Conservation (phyloP, 2,113 vertebrate species). For the Microcebus jonahi region DNA sequence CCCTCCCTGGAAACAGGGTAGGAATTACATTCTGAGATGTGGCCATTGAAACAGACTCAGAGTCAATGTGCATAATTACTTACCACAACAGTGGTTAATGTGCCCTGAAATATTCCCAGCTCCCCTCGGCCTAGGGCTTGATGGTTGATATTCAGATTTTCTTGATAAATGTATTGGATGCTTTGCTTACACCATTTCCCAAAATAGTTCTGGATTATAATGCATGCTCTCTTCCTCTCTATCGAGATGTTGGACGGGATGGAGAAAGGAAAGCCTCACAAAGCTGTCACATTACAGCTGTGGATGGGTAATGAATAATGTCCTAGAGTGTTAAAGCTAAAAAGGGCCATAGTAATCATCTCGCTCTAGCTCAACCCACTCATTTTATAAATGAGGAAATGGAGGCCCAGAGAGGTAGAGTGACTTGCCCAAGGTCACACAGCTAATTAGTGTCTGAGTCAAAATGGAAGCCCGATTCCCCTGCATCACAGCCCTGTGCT, state of each 20-base stretch:
- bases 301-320: neutral
- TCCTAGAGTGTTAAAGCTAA: neutral
- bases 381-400: conserved; percentile 43
- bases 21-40: conserved; percentile 66
- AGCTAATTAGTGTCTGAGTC: neutral
- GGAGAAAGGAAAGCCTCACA: conserved; percentile 12
- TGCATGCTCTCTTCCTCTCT: neutral
- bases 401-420: conserved; percentile 26
- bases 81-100: conserved; percentile 78
- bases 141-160: conserved; percentile 74
- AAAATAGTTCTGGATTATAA: conserved; percentile 44
- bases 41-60: conserved; percentile 70
- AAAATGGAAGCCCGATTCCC: neutral
- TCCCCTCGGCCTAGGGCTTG: conserved; percentile 55
- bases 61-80: conserved; percentile 79
- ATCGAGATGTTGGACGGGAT: neutral
- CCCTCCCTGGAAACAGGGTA: conserved; percentile 58
- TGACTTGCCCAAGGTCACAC: conserved; percentile 11
- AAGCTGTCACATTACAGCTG: neutral
- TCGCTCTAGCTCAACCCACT: neutral
- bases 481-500: neutral
- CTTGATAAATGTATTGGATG: conserved; percentile 61
- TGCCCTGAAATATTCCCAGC: conserved; percentile 75
- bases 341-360: neutral
- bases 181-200: conserved; percentile 56